Percentiles rank a stretch among this genome's conserved stretches.
These are phyloP conservation scores for Panzeria rudis DNA, from an alignment of 2,888 invertebrate species.

Conservation along the genomic window DNA sequence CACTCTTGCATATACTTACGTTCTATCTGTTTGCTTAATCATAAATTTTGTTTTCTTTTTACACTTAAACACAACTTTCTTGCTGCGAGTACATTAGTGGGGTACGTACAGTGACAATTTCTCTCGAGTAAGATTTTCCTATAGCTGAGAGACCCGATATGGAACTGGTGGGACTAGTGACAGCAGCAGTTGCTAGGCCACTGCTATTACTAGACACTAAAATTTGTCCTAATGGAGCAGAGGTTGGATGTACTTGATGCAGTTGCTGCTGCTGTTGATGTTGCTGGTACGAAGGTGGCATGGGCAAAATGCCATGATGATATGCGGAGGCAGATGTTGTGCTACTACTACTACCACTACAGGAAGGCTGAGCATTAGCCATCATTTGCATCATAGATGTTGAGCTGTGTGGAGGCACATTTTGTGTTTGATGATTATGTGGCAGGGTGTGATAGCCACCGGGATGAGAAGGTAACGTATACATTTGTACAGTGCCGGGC, in stretches of 20 bases:
- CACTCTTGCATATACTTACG: constrained; percentile 38
- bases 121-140: constrained; percentile 84
- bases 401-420: constrained; percentile 77
- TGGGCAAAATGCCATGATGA: constrained; percentile 78
- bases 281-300: constrained; percentile 81
- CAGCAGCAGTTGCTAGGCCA: constrained; percentile 79
- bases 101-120: constrained; percentile 88
- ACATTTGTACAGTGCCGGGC: constrained; percentile 83
- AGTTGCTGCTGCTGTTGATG: constrained; percentile 79
- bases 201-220: constrained; percentile 81
- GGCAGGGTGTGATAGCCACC: constrained; percentile 83
- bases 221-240: constrained; percentile 78
- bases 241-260: constrained; percentile 70
- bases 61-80: constrained; percentile 88
- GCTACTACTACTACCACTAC: constrained; percentile 60
- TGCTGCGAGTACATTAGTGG: constrained; percentile 88
- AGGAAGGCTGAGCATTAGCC: constrained; percentile 74
- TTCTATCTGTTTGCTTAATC: constrained; percentile 42
- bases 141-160: constrained; percentile 81
- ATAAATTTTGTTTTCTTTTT: constrained; percentile 54
- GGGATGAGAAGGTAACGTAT: constrained; percentile 82
- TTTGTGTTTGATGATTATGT: constrained; percentile 81
- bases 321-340: constrained; percentile 56
- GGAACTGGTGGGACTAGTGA: constrained; percentile 82
- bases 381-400: constrained; percentile 81